Evolutionary conservation across 1,140 invertebrate species (phyloP), one percentile per base, ranked within the genome.

Genomic region (Sinonovacula constricta): DNA sequence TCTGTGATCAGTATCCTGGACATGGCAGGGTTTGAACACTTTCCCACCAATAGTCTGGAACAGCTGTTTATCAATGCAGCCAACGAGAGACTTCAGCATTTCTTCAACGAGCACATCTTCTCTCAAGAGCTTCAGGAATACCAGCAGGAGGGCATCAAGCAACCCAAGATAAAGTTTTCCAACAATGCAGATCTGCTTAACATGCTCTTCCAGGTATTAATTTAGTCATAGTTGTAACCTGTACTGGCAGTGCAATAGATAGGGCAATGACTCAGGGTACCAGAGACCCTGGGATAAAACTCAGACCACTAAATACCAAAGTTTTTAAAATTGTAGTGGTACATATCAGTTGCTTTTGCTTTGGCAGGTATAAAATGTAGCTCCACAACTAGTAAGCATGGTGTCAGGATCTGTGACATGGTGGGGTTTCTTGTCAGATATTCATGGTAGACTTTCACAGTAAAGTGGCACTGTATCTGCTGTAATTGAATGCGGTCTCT

Each of bases 181-280:
- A 95, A 96, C 84, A 98, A 97, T 86, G 91, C 94, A 62, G 94
- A 95, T 0, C 94, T 96, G 31, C 86, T 97, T n/a, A 95, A 96
- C 83, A 94, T 96, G 93, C 92, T 96, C 24, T 81, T 90, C n/a
- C 76, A 80, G 83, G 88, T 89, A 74, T n/a, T n/a, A n/a, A n/a
- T n/a, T n/a, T n/a, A n/a, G n/a, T n/a, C n/a, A n/a, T n/a, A n/a
- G n/a, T n/a, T n/a, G n/a, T n/a, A n/a, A n/a, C 3, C n/a, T 18
- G 30, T 60, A 18, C 18, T 24, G 28, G 22, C 30, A 26, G 57
- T 60, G 57, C 18, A 60, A 60, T 24, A 26, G 10, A n/a, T 59
- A 59, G 56, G 12, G 12, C 24, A 14, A 59, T 14, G 12, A 15
- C 24, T 26, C 12, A 10, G 10, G 24, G 31, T n/a, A n/a, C n/a